A percentile compares a stretch with the other conserved stretches of the same genome.
Evolutionary conservation across 53 echinoderm and acorn worm species (phyloP).

Genomic region (Antedon mediterranea): DNA sequence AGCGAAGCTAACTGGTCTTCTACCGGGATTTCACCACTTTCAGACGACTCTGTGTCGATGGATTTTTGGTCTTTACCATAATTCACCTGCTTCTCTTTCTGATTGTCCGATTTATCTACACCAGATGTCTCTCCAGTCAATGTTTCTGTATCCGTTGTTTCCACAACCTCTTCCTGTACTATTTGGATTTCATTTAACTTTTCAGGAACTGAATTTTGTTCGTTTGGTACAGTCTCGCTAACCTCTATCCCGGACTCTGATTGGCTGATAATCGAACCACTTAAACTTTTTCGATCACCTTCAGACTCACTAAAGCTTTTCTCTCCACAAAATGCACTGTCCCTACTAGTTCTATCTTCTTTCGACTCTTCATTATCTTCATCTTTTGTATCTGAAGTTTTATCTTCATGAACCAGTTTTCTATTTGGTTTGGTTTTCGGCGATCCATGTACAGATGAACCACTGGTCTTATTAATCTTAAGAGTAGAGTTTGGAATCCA

Average conservation of each 20-base stretch:
- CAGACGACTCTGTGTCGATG: constrained; percentile 37
- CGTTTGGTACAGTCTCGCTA: neutral
- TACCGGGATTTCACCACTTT: constrained; percentile 58
- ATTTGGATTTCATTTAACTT: neutral
- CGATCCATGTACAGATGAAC: neutral
- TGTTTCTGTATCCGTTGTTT: neutral
- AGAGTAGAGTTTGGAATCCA: constrained; percentile 96
- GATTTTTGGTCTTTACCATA: constrained; percentile 15
- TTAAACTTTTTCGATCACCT: neutral
- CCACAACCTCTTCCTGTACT: neutral
- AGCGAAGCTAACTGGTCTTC: constrained; percentile 54
- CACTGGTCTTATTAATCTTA: constrained; percentile 10
- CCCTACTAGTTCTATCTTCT: neutral
- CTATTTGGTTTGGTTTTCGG: neutral
- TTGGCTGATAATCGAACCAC: neutral
- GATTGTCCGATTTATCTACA: neutral
- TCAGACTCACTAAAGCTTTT: neutral
- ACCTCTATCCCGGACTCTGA: neutral
- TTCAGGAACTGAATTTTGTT: neutral
- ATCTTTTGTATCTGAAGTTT: neutral
- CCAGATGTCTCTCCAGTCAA: neutral
- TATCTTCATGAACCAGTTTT: neutral
- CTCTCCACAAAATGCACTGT: neutral
- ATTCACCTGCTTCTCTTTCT: neutral
- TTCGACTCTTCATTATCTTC: neutral